Evolutionary conservation across 2,888 invertebrate species (phyloP).

Genomic region (Abrostola tripartita): DNA sequence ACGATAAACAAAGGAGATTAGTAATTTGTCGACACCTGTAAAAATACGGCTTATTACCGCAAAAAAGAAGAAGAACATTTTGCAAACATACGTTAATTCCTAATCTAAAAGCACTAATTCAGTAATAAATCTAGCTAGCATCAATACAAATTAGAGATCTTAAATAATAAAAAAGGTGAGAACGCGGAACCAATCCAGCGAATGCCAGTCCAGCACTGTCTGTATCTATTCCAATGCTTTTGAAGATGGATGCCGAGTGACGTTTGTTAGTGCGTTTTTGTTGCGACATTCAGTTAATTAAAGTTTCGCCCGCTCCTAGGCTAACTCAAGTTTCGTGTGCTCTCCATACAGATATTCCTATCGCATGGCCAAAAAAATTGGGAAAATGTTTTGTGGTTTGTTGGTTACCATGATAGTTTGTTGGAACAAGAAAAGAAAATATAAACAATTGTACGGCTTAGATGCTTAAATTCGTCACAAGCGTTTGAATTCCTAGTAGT

Average conservation of each 20-base stretch:
- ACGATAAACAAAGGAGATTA: too few species aligned
- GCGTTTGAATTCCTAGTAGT: too few species aligned
- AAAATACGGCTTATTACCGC: background rate
- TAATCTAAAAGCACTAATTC: background rate
- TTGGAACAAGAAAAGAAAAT: too few species aligned
- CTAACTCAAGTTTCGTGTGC: conserved; percentile 20
- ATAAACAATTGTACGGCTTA: too few species aligned
- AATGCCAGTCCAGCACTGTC: conserved; percentile 1
- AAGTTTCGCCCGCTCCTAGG: conserved; percentile 30
- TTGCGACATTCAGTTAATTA: conserved; percentile 46
- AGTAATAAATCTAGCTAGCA: conserved; percentile 1
- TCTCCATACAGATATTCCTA: conserved; percentile 8
- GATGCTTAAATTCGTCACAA: too few species aligned
- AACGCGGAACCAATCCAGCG: conserved; percentile 22
- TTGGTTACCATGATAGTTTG: too few species aligned
- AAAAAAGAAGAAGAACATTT: background rate
- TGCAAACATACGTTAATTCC: background rate
- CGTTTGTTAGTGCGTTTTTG: conserved; percentile 38
- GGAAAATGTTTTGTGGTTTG: too few species aligned
- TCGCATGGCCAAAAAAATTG: too few species aligned
- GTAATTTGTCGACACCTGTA: background rate
- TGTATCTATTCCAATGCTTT: conserved; percentile 35
- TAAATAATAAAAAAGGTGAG: background rate
- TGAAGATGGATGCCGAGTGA: conserved; percentile 36
- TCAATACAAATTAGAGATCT: background rate